Base-by-base conservation (phyloP, 2,113 vertebrate genomes). In the Monopterus albus region DNA sequence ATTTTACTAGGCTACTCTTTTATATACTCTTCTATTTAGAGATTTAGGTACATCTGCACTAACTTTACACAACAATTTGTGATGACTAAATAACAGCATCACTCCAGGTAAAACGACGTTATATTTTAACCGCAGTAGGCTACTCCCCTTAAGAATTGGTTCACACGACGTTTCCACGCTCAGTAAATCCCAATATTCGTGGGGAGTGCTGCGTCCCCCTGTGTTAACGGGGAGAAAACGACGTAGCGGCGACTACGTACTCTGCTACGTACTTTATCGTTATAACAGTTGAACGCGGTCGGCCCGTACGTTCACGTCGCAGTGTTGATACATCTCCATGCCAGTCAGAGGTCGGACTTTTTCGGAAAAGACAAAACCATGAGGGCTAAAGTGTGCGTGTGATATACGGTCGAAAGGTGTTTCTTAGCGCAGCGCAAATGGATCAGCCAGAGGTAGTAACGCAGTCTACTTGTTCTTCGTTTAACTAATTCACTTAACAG, bases 361-460 rank as follows among this genome's bases (percentile, higher is more conserved):
- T 45, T n/a, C 11, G 13, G 18, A 8, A 52, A n/a, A 43, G 2
- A 25, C 20, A 3, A 4, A 10, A 43, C 26, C 25, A 31, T 7
- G 2, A 59, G 6, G 15, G 6, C 2, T 20, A 20, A 28, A 28
- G 17, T 40, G 25, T 31, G 50, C 51, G 3, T 6, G 12, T 49
- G 18, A 40, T 33, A 14, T 2, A 2, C 33, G 10, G 10, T 5
- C 0, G 2, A 10, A 61, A 17, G 21, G 18, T 31, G 36, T 46
- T 47, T 68, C 17, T 14, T 58, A 4, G 10, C 28, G 5, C 31
- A 2, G 53, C 25, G 61, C 14, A n/a, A 14, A 88, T 83, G 86
- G 83, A 74, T 4, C 59, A 18, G 26, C 0, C 53, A 25, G n/a
- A 88, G 86, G 86, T 88, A 85, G 42, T 6, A 8, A 23, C 25